phyloP scores from a whole-genome alignment of 2,888 invertebrate genomes.

The Tenthredo distinguenda region DNA sequence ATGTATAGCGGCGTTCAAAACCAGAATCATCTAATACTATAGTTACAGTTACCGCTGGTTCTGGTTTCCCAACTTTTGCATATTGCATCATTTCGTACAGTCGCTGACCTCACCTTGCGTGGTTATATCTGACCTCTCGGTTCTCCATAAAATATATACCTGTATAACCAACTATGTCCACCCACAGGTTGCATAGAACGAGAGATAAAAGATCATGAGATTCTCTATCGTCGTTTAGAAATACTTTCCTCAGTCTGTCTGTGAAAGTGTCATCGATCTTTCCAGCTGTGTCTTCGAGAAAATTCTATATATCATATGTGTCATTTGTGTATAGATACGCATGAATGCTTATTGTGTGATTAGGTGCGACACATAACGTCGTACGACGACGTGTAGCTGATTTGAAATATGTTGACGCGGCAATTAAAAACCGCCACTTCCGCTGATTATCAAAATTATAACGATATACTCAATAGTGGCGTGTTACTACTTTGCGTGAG shows the following conservation, averaged over 20 bases:
- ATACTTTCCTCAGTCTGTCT: background rate
- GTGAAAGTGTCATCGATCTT: background rate
- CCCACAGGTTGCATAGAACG: background rate
- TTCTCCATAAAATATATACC: conserved; percentile 14
- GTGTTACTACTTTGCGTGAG: conserved; percentile 38
- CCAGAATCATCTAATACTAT: conserved; percentile 38
- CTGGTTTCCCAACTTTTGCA: conserved; percentile 21
- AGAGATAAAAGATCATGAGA: background rate
- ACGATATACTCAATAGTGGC: conserved; percentile 8
- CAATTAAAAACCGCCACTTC: conserved; percentile 21
- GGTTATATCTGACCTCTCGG: conserved; percentile 31
- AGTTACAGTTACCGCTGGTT: conserved; percentile 39
- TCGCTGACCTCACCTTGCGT: conserved; percentile 40
- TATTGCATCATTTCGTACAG: conserved; percentile 40
- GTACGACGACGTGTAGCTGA: background rate
- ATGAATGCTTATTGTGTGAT: conserved; percentile 17
- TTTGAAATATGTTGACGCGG: background rate
- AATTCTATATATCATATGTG: background rate
- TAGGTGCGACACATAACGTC: conserved; percentile 1
- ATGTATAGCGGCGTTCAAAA: background rate
- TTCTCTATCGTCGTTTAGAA: background rate
- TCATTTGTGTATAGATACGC: conserved; percentile 13
- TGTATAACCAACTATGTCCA: background rate
- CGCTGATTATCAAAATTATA: conserved; percentile 43
- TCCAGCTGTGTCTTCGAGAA: background rate